Percentiles rank a stretch among this genome's conserved stretches.
Evolutionary conservation across 2,113 vertebrate genomes (phyloP).

Genomic region (human (Homo sapiens)): DNA sequence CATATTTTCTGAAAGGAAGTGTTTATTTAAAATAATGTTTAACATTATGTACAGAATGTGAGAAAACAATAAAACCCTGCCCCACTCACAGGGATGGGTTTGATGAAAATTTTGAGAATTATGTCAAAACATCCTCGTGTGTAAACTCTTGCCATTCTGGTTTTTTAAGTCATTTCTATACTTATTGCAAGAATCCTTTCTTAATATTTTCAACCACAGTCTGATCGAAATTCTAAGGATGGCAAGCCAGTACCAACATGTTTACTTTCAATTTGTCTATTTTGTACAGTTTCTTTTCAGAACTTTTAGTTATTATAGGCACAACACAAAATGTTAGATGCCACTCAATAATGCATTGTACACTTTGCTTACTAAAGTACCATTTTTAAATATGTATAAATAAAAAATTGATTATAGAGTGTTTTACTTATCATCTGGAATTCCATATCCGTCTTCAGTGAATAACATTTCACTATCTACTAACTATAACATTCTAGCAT

Average conservation of each 20-base stretch:
- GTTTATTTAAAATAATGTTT: background rate
- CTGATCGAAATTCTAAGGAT: background rate
- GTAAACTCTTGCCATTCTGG: background rate
- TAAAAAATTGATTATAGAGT: slow-evolving; percentile 33
- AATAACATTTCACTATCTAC: background rate
- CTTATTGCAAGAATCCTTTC: background rate
- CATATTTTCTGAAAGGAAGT: background rate
- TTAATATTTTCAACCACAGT: background rate
- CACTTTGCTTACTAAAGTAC: background rate
- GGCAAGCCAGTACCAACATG: background rate
- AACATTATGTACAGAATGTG: background rate
- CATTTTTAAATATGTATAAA: background rate
- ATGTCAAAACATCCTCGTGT: background rate
- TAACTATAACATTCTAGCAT: background rate
- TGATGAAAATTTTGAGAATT: background rate
- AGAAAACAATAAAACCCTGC: background rate
- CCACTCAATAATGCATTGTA: background rate
- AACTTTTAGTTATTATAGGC: background rate
- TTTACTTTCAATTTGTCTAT: slow-evolving; percentile 9
- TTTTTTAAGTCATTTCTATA: slow-evolving; percentile 1
- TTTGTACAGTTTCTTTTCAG: slow-evolving; percentile 5
- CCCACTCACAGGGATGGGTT: background rate
- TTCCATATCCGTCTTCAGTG: background rate
- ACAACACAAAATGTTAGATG: background rate
- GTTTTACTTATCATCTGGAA: background rate